A percentile compares a stretch with the other conserved stretches of the same genome.
These are phyloP conservation scores for Anoplophora glabripennis DNA, from an alignment of 1,140 invertebrate species.

Conservation along the genomic window DNA sequence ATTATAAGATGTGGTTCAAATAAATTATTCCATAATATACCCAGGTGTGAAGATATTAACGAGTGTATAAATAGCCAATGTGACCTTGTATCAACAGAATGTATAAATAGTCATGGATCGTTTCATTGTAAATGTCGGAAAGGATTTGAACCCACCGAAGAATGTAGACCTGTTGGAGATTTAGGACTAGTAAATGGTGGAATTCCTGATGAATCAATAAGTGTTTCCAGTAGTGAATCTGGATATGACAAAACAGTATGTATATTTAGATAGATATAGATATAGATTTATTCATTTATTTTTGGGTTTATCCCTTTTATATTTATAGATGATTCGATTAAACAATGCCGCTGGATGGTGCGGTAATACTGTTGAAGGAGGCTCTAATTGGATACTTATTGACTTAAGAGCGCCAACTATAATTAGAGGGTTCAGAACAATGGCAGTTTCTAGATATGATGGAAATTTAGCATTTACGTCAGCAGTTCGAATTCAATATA, in stretches of 20 bases:
- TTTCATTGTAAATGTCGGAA: constrained; percentile 87
- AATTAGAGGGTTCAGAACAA: constrained; percentile 84
- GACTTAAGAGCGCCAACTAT: constrained; percentile 89
- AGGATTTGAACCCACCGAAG: constrained; percentile 82
- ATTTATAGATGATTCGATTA: constrained; percentile 68
- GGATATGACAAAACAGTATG: constrained; percentile 79
- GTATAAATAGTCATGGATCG: constrained; percentile 85
- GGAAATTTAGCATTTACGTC: constrained; percentile 82
- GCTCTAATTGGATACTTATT: constrained; percentile 83
- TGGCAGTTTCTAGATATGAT: constrained; percentile 75
- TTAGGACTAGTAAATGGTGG: constrained; percentile 85
- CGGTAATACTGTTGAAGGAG: constrained; percentile 77
- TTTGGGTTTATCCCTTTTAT: constrained; percentile 1
- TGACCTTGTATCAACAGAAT: constrained; percentile 86
- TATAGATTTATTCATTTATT: too few relatives aligned
- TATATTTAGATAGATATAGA: constrained; percentile 25
- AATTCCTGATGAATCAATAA: constrained; percentile 85
- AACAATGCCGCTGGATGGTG: constrained; percentile 87
- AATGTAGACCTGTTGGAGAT: constrained; percentile 85
- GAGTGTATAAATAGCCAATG: constrained; percentile 88
- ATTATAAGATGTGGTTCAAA: constrained; percentile 84
- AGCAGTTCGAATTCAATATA: constrained; percentile 81
- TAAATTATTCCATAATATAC: constrained; percentile 80
- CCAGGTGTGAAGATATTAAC: constrained; percentile 89
- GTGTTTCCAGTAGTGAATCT: constrained; percentile 76